Percentiles rank a stretch among this genome's conserved stretches.
Evolutionary conservation across 1,140 invertebrate species (phyloP).

Genomic region (Melanaphis sacchari): DNA sequence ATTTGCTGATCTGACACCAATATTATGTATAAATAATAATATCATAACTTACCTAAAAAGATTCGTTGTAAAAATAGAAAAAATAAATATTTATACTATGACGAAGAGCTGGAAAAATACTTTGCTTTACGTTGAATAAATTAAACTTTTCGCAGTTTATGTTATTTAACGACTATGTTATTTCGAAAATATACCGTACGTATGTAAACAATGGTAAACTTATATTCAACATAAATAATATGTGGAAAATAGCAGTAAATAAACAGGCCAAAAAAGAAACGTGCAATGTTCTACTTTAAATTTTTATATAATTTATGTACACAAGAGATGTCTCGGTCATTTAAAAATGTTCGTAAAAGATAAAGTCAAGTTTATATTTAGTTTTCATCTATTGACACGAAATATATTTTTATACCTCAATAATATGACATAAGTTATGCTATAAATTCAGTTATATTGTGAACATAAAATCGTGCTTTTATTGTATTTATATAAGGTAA

Average conservation of each 20-base stretch:
- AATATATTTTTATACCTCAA: background rate
- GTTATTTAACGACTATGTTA: background rate
- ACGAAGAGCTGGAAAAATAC: background rate
- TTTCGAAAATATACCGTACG: background rate
- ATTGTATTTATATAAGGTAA: background rate
- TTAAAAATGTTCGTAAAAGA: background rate
- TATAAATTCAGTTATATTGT: background rate
- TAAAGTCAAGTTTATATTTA: background rate
- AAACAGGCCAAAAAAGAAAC: background rate
- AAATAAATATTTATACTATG: background rate
- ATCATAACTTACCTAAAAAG: background rate
- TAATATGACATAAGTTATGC: background rate
- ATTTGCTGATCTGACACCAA: background rate
- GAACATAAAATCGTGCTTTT: background rate
- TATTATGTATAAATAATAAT: background rate
- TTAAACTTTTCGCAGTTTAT: background rate
- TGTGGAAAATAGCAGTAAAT: background rate
- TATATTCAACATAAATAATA: slow-evolving; percentile 6
- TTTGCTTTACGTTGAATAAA: background rate
- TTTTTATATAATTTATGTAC: background rate
- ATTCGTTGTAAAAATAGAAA: background rate
- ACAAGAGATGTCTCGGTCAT: background rate
- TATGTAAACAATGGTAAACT: background rate
- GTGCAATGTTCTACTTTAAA: background rate
- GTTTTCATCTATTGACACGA: background rate